Evolutionary conservation across 2,888 invertebrate species (phyloP), one percentile per base, ranked within the genome.

Genomic region (Nasonia oneida): DNA sequence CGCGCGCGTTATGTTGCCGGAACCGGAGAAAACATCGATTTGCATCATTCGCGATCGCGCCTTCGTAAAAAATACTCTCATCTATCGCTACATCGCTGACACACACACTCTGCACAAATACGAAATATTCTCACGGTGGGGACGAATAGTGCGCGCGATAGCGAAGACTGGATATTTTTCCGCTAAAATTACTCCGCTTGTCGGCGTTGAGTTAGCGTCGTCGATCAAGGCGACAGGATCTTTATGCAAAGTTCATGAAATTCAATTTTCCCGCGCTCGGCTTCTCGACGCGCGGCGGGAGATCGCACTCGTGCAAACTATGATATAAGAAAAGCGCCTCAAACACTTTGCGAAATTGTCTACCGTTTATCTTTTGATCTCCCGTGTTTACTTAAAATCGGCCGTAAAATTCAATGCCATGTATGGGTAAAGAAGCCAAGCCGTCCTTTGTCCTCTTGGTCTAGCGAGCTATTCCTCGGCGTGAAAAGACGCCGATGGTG

Each of bases 221-320:
- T 53, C 75, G 61, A 77, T 73, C 73, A 71, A 71, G 79, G 23
- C 61, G 73, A 74, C 78, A 39, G 57, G 57, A 81, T 74, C 61
- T 81, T 81, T 23, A 76, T 70, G 75, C 75, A 75, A 76, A 53
- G 64, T 74, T 50, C 70, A 70, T 76, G 70, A 67, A 76, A 83
- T 76, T 76, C 76, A 83, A 83, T 83, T 76, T 83, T 83, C 82
- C 6, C 57, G 61, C 61, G 61, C 5, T 29, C 29, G 3, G 23
- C 39, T 14, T 47, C 75, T 5, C n/a, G 75, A 47, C 67, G 29
- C 29, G 29, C 29, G 39, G 47, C 33, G 47, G 47, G 39, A 67
- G 50, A 67, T 76, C 82, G 82, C 47, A 15, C 8, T 8, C 42
- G 15, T 8, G 37, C 18, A 39, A 61, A 82, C 57, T 73, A 42